These are phyloP conservation scores for Drosophila littoralis DNA, from an alignment of 1,140 invertebrate species.

Conservation along the genomic window DNA sequence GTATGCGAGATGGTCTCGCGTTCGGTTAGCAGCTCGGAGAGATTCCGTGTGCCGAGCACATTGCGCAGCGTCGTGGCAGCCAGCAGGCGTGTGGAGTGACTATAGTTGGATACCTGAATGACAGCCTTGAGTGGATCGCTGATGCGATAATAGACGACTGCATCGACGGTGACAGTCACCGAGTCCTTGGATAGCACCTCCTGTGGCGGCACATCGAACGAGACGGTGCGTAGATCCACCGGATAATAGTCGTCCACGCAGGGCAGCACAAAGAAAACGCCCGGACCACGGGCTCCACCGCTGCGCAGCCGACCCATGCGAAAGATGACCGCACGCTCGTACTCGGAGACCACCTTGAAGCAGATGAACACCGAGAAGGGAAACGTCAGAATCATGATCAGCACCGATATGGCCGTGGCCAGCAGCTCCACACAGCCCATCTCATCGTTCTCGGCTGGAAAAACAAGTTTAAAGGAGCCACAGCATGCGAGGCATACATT, in stretches of 20 bases:
- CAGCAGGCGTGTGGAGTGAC: slow-evolving; percentile 92
- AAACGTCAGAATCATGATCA: slow-evolving; percentile 92
- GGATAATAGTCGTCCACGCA: slow-evolving; percentile 96
- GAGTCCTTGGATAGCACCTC: slow-evolving; percentile 95
- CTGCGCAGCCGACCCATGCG: slow-evolving; percentile 91
- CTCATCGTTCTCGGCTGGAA: slow-evolving; percentile 86
- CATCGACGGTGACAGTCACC: slow-evolving; percentile 96
- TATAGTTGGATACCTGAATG: slow-evolving; percentile 91
- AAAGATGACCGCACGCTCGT: slow-evolving; percentile 95
- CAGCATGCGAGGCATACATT: background rate
- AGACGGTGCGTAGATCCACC: slow-evolving; percentile 92
- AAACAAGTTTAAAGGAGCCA: background rate
- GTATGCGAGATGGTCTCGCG: slow-evolving; percentile 92
- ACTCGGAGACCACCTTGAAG: slow-evolving; percentile 91
- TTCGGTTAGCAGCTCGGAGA: slow-evolving; percentile 89
- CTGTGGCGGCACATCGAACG: slow-evolving; percentile 87
- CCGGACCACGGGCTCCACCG: slow-evolving; percentile 87
- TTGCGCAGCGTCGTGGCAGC: slow-evolving; percentile 95
- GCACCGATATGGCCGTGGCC: slow-evolving; percentile 91
- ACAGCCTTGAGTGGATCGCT: slow-evolving; percentile 92
- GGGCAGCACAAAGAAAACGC: slow-evolving; percentile 95
- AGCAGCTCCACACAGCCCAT: slow-evolving; percentile 91
- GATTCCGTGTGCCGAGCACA: slow-evolving; percentile 95
- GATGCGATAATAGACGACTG: slow-evolving; percentile 95
- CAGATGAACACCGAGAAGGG: slow-evolving; percentile 94